These are phyloP conservation scores for Agonopterix alstromeriana DNA, from an alignment of 2,888 invertebrate species.

Conservation along the genomic window DNA sequence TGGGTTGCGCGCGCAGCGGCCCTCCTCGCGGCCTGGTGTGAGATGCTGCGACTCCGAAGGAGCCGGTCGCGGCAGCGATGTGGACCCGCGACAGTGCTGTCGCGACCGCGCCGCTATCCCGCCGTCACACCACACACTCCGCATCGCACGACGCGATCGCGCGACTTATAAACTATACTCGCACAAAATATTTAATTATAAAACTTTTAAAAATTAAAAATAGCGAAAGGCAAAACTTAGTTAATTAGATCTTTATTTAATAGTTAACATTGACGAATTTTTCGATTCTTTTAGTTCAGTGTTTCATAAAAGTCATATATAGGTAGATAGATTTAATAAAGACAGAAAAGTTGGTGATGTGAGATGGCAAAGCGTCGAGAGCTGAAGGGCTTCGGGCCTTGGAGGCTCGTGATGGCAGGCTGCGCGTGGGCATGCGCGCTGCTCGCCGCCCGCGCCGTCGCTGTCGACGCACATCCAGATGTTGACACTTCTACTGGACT, in stretches of 20 bases:
- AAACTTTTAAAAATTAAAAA: neutral
- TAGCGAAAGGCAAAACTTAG: neutral
- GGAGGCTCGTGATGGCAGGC: slow-evolving; percentile 30
- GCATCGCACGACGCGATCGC: slow-evolving; percentile 15
- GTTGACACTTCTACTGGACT: slow-evolving; percentile 70
- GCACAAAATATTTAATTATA: neutral
- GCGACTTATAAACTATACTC: slow-evolving; percentile 4
- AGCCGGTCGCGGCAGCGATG: slow-evolving; percentile 62
- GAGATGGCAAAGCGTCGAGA: slow-evolving; percentile 57
- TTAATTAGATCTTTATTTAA: neutral
- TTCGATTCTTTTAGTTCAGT: neutral
- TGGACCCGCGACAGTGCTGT: slow-evolving; percentile 53
- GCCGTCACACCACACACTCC: slow-evolving; percentile 27
- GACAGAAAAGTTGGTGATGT: slow-evolving; percentile 47
- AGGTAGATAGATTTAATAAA: neutral
- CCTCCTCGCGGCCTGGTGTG: slow-evolving; percentile 61
- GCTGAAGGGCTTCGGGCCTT: slow-evolving; percentile 22
- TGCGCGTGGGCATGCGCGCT: slow-evolving; percentile 71
- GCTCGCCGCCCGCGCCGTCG: slow-evolving; percentile 33
- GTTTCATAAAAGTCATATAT: neutral
- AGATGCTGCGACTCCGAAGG: slow-evolving; percentile 56
- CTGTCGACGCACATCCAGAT: slow-evolving; percentile 49
- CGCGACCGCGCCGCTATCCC: slow-evolving; percentile 50
- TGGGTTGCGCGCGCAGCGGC: slow-evolving; percentile 67
- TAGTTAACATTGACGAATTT: neutral